phyloP scores from a whole-genome alignment of 2,888 invertebrate genomes.

The Megastigmus dorsalis region DNA sequence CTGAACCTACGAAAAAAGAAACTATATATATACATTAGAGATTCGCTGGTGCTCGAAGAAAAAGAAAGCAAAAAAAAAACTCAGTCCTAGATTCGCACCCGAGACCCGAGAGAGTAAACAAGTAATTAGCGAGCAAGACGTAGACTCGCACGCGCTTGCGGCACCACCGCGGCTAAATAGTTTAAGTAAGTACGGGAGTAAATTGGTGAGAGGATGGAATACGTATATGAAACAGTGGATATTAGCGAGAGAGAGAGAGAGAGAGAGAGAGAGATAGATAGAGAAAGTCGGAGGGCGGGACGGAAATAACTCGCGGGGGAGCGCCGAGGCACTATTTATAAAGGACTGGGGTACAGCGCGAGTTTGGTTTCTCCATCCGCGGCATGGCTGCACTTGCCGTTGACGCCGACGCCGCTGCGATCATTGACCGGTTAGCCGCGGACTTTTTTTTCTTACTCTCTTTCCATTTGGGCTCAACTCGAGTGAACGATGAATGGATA shows the following conservation, averaged over 20 bases:
- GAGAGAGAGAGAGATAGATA: neutral
- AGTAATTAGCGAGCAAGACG: neutral
- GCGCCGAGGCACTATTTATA: slow-evolving; percentile 33
- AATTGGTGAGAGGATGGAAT: neutral
- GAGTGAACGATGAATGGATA: too few species aligned
- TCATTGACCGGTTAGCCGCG: slow-evolving; percentile 15
- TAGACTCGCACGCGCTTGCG: neutral
- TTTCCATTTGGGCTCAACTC: too few species aligned
- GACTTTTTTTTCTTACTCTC: too few species aligned
- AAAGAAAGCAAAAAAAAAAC: neutral
- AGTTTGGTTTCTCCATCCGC: neutral
- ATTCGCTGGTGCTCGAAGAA: too few species aligned
- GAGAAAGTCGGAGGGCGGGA: neutral
- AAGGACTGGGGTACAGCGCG: neutral
- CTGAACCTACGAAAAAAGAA: neutral
- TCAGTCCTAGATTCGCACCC: neutral
- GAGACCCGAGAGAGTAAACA: neutral
- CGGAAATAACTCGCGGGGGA: slow-evolving; percentile 39
- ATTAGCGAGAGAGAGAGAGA: neutral
- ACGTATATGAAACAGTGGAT: neutral
- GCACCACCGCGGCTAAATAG: too few species aligned
- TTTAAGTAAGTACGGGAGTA: neutral
- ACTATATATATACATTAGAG: too few species aligned
- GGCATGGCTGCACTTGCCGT: neutral
- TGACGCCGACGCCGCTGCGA: neutral